phyloP scores from a whole-genome alignment of 2,797 vertebrate genomes.

The Brotula barbata region DNA sequence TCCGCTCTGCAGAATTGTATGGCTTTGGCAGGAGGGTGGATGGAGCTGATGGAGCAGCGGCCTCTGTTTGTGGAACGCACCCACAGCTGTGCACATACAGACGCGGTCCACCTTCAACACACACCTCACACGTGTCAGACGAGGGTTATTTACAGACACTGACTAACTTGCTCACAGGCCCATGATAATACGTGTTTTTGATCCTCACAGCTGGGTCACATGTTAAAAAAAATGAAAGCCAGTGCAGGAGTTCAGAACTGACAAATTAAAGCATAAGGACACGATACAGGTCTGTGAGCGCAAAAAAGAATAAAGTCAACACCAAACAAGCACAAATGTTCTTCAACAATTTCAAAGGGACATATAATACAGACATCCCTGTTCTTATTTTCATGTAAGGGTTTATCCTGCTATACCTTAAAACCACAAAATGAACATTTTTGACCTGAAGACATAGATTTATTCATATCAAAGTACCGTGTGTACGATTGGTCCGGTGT shows the following conservation, averaged over 20 bases:
- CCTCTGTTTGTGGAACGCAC: conserved; percentile 52
- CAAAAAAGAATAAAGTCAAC: too few relatives aligned
- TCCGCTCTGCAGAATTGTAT: conserved; percentile 71
- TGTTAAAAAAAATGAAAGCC: conserved; percentile 35
- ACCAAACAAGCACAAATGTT: too few relatives aligned
- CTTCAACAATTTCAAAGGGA: too few relatives aligned
- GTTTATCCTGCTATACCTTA: too few relatives aligned
- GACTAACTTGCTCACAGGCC: conserved; percentile 64
- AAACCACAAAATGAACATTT: too few relatives aligned
- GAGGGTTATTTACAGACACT: conserved; percentile 66
- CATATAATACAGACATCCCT: too few relatives aligned
- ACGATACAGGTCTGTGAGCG: too few relatives aligned
- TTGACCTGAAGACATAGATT: too few relatives aligned
- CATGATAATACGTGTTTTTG: conserved; percentile 26
- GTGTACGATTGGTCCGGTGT: too few relatives aligned
- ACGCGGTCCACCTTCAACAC: conserved; percentile 35
- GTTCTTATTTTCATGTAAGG: too few relatives aligned
- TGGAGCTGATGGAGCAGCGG: conserved; percentile 48
- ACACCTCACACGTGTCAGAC: conserved; percentile 48
- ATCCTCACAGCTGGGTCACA: conserved; percentile 23
- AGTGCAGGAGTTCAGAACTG: conserved; percentile 68
- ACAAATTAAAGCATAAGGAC: too few relatives aligned
- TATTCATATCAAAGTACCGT: too few relatives aligned
- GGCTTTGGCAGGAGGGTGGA: conserved; percentile 74
- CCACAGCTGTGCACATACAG: conserved; percentile 62